Percentiles rank a stretch among this genome's conserved stretches.
Conservation (phyloP, 37 sponge, comb jelly and placozoan species). For the Diacarnus erythraeanus region DNA sequence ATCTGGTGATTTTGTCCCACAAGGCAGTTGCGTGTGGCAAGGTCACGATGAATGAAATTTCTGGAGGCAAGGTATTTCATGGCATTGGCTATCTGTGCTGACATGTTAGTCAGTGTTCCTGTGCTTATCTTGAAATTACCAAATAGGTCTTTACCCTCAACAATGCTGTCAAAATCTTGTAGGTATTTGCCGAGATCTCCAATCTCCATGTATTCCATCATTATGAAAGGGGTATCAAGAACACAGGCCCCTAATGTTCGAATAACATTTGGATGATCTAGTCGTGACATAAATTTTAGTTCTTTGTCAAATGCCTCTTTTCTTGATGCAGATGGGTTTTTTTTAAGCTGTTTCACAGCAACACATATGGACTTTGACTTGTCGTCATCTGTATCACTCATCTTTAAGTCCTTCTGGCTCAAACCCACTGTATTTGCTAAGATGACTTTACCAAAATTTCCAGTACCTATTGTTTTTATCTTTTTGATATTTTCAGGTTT, state of each 20-base stretch:
- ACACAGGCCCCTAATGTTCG: conserved; percentile 63
- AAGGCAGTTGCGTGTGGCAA: conserved; percentile 86
- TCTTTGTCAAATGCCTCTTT: conserved; percentile 74
- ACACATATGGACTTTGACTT: conserved; percentile 38
- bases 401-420: conserved; percentile 44
- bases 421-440: conserved; percentile 67
- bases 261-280: conserved; percentile 65
- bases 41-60: conserved; percentile 80
- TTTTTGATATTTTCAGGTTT: conserved; percentile 22
- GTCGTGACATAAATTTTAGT: conserved; percentile 77
- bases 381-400: conserved; percentile 14
- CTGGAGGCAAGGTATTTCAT: conserved; percentile 77
- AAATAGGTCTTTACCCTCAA: neutral
- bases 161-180: conserved; percentile 35
- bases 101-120: conserved; percentile 55
- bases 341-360: conserved; percentile 72
- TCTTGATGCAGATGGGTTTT: neutral
- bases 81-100: conserved; percentile 72
- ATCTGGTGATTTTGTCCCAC: conserved; percentile 71
- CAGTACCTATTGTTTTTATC: conserved; percentile 55
- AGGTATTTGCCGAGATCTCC: conserved; percentile 85
- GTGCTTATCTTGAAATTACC: neutral
- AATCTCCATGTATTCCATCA: conserved; percentile 94
- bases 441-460: conserved; percentile 82
- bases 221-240: conserved; percentile 41